Evolutionary conservation across 2,888 invertebrate genomes (phyloP).

Genomic region (Drosophila kambysellisi): DNA sequence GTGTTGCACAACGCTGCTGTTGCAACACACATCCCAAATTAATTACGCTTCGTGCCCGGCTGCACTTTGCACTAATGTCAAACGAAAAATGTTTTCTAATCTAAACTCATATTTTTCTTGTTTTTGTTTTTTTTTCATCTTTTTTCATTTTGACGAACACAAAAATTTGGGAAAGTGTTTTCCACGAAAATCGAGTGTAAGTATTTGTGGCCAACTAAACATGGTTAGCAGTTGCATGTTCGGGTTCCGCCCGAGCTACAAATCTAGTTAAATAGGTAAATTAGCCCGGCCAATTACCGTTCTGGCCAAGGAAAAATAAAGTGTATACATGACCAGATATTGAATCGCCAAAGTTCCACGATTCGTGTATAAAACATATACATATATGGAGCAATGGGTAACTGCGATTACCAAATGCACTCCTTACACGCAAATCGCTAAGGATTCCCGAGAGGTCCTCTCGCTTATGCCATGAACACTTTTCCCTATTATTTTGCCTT

Average conservation of each 20-base stretch:
- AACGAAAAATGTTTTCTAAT: conserved; percentile 28
- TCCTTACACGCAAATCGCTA: conserved; percentile 43
- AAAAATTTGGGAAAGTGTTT: conserved; percentile 54
- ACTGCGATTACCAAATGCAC: conserved; percentile 39
- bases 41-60: conserved; percentile 56
- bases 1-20: conserved; percentile 25
- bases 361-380: conserved; percentile 5
- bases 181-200: conserved; percentile 60
- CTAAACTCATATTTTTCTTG: conserved; percentile 21
- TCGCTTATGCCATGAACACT: conserved; percentile 34
- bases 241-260: conserved; percentile 28
- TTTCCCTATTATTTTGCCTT: not conserved
- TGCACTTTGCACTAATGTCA: conserved; percentile 62
- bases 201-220: conserved; percentile 39
- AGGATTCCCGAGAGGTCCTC: not conserved
- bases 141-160: not conserved
- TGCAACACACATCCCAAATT: conserved; percentile 23
- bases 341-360: conserved; percentile 3
- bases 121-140: conserved; percentile 11
- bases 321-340: conserved; percentile 48
- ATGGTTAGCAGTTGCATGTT: conserved; percentile 62
- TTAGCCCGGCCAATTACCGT: conserved; percentile 74
- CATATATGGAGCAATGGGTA: conserved; percentile 45
- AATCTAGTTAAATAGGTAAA: conserved; percentile 76
- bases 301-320: conserved; percentile 2